Evolutionary conservation across 2,113 vertebrate genomes (phyloP).

Genomic region (Talpa occidentalis): DNA sequence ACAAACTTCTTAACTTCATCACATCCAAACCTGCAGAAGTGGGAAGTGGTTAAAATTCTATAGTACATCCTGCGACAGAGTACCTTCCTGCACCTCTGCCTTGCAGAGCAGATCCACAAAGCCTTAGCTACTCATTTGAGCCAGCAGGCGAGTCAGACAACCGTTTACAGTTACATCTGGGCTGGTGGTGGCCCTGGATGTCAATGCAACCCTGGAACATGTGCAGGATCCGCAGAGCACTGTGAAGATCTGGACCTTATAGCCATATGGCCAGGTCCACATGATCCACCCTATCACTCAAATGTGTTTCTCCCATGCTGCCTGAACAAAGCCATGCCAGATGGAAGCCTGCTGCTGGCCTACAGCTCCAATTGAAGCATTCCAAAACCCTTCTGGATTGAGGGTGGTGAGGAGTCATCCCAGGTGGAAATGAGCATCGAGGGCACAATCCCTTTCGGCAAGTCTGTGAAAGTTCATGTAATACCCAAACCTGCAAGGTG

Average conservation of each 20-base stretch:
- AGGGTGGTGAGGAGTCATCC: conserved; percentile 87
- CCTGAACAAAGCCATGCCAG: conserved; percentile 93
- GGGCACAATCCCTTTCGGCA: conserved; percentile 96
- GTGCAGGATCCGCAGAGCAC: conserved; percentile 94
- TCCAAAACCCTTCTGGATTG: conserved; percentile 88
- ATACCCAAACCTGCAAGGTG: conserved; percentile 97
- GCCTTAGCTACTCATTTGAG: conserved; percentile 94
- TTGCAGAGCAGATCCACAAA: conserved; percentile 94
- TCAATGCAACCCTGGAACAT: conserved; percentile 95
- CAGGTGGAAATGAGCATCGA: conserved; percentile 90
- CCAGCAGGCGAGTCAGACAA: conserved; percentile 97
- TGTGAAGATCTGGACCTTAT: conserved; percentile 94
- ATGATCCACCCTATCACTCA: too few species aligned
- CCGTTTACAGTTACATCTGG: conserved; percentile 93
- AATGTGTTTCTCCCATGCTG: too few species aligned
- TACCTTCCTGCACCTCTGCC: conserved; percentile 91
- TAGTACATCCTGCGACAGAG: conserved; percentile 94
- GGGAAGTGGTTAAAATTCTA: conserved; percentile 96
- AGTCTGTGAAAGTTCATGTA: conserved; percentile 95
- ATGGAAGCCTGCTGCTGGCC: conserved; percentile 95
- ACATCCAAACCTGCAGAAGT: conserved; percentile 94
- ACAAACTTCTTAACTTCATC: conserved; percentile 94
- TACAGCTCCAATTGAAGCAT: conserved; percentile 88
- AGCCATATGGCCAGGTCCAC: too few species aligned
- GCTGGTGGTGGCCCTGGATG: conserved; percentile 95